A percentile compares a stretch with the other conserved stretches of the same genome.
These are phyloP conservation scores for Phaenicophaeus curvirostris DNA, from an alignment of 2,797 vertebrate genomes.

Conservation along the genomic window DNA sequence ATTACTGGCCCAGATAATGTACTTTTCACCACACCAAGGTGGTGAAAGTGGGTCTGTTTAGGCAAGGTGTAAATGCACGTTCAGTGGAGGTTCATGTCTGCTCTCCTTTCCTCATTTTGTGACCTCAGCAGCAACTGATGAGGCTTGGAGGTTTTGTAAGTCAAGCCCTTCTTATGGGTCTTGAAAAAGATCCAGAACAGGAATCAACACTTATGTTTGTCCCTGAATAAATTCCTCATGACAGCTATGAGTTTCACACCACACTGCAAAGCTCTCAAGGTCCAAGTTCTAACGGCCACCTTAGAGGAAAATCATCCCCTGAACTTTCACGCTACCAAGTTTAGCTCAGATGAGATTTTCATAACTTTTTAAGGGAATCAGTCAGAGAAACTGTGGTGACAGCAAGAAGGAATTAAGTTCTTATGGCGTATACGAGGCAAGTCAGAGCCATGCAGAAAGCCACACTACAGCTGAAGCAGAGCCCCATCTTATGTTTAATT, in stretches of 20 bases:
- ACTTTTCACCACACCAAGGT: background rate
- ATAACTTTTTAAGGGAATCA: background rate
- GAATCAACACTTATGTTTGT: background rate
- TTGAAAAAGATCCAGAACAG: background rate
- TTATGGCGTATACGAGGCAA: background rate
- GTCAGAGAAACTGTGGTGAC: background rate
- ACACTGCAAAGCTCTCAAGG: background rate
- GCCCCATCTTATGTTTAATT: conserved; percentile 3
- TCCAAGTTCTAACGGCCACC: background rate
- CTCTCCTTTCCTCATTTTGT: background rate
- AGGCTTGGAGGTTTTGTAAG: background rate
- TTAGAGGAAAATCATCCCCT: background rate
- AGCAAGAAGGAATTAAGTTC: conserved; percentile 1
- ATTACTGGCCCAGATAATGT: background rate
- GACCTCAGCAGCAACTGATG: background rate
- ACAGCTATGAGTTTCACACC: background rate
- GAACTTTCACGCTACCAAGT: background rate
- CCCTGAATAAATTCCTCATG: background rate
- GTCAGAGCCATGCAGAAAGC: background rate
- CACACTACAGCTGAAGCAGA: background rate
- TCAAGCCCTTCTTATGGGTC: background rate
- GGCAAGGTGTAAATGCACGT: background rate
- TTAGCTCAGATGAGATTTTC: conserved; percentile 8
- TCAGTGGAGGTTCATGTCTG: background rate
- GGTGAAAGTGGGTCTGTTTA: background rate